These are phyloP conservation scores for Quadroppia sp. DNA, from an alignment of 2,888 invertebrate species.

Conservation along the genomic window DNA sequence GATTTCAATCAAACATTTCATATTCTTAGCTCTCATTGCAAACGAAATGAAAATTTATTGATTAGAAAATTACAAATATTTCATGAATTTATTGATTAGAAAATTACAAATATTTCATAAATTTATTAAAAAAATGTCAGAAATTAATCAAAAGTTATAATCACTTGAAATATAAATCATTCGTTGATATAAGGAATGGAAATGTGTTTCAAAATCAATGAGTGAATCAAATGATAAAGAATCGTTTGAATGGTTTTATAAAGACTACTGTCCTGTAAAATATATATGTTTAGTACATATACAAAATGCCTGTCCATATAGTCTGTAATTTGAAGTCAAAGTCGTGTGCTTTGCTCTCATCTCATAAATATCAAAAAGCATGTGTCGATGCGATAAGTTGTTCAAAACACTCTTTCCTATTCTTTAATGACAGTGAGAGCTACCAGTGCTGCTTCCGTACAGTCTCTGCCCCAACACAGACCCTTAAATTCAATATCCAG, in stretches of 20 bases:
- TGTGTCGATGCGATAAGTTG: neutral
- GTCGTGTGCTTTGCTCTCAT: neutral
- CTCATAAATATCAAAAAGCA: slow-evolving; percentile 5
- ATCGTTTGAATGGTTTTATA: neutral
- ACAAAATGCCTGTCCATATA: neutral
- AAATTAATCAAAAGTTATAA: neutral
- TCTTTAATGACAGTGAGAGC: neutral
- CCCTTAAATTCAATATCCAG: neutral
- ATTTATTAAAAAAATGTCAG: no score
- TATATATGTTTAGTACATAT: no score
- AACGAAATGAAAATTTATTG: neutral
- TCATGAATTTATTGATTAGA: no score
- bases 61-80: no score
- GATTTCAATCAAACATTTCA: neutral
- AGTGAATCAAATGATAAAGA: neutral
- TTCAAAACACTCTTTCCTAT: neutral
- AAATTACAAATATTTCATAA: no score
- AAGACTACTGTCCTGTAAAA: neutral
- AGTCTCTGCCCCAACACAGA: neutral
- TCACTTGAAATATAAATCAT: neutral
- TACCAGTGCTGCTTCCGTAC: neutral
- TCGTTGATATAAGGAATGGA: neutral
- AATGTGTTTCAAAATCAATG: neutral
- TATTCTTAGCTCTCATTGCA: neutral
- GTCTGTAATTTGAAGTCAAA: neutral